Percentiles rank a stretch among this genome's conserved stretches.
These are phyloP conservation scores for Gasterosteus nipponicus DNA, from an alignment of 2,113 vertebrate genomes.

Conservation along the genomic window DNA sequence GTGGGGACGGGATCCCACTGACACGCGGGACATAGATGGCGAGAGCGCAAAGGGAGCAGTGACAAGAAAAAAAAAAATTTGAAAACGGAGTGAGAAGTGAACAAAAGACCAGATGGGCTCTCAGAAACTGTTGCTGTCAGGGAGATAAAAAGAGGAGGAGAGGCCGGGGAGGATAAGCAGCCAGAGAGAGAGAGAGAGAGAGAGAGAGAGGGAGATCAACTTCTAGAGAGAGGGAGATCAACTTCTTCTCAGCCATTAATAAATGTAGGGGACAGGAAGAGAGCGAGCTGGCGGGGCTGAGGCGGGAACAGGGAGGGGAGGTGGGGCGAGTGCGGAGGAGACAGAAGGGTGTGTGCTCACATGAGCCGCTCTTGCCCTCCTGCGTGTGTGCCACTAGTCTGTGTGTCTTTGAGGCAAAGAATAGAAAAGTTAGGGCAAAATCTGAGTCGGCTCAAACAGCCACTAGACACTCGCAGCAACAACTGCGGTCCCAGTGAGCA, in stretches of 20 bases:
- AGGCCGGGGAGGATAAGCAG: slow-evolving; percentile 26
- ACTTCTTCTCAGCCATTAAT: slow-evolving; percentile 44
- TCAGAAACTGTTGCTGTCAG: slow-evolving; percentile 62
- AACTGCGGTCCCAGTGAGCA: slow-evolving; percentile 53
- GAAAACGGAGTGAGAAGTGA: slow-evolving; percentile 54
- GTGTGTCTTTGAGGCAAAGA: slow-evolving; percentile 60
- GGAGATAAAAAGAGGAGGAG: slow-evolving; percentile 43
- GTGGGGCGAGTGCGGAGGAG: slow-evolving; percentile 71
- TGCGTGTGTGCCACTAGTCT: slow-evolving; percentile 53
- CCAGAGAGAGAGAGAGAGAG: slow-evolving; percentile 49
- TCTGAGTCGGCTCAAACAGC: slow-evolving; percentile 68
- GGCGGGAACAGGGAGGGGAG: slow-evolving; percentile 48
- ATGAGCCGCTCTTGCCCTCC: slow-evolving; percentile 63
- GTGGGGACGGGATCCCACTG: slow-evolving; percentile 29
- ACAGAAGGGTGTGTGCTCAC: slow-evolving; percentile 78
- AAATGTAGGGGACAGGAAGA: slow-evolving; percentile 41
- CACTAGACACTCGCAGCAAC: slow-evolving; percentile 55
- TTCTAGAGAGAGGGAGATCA: slow-evolving; percentile 59
- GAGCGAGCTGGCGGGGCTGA: slow-evolving; percentile 46
- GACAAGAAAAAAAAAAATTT: slow-evolving; percentile 52
- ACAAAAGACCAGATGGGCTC: slow-evolving; percentile 80
- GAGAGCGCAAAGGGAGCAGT: slow-evolving; percentile 10
- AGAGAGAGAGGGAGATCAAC: slow-evolving; percentile 57
- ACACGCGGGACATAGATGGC: slow-evolving; percentile 21
- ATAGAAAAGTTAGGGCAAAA: slow-evolving; percentile 80